Evolutionary conservation across 2,797 vertebrate genomes (phyloP), one percentile per base, ranked within the genome.

Genomic region (Syncerus caffer): DNA sequence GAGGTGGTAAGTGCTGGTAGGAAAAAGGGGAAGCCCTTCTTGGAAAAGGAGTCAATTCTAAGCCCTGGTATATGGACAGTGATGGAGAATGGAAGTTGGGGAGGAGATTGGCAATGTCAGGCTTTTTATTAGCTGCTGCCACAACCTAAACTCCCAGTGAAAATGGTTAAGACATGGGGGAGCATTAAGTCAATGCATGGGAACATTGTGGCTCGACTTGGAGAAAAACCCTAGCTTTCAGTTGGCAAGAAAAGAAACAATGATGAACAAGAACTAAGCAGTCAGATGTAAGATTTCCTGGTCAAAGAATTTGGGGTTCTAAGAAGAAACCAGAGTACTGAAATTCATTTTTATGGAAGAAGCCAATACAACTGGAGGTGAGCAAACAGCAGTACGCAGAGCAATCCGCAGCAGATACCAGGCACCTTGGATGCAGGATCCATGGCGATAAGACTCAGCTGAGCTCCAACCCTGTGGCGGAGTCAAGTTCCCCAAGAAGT

Each of bases 71-170:
- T 82, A 2, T 8, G 10, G 10, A 17, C 31, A 62, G 17, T 31
- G 5, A 2, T 4, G 7, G 11, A 15, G 15, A 64, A 16, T 1
- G 45, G 16, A 29, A 15, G 1, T 38, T 1, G 25, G 15, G 67
- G 42, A 11, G 15, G 2, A 2, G n/a, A 23, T 57, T 31, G 7
- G 4, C 27, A 23, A 71, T 29, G 78, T 38, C 5, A 50, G 25
- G 6, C 51, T 96, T 78, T 89, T 34, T 38, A 74, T 87, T 80
- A 88, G 38, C 51, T 80, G 25, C 17, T 57, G 25, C 10, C 53
- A 45, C 50, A 12, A 1, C 58, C 55, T 84, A 92, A 7, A 47
- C 78, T 13, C 60, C 50, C 4, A 47, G 38, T 4, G 34, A 64
- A 9, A 7, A 2, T 55, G 23, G 15, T 7, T 2, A 9, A 8